Conservation (phyloP, 2,888 invertebrate genomes). For the Sinohyriopsis cumingii region DNA sequence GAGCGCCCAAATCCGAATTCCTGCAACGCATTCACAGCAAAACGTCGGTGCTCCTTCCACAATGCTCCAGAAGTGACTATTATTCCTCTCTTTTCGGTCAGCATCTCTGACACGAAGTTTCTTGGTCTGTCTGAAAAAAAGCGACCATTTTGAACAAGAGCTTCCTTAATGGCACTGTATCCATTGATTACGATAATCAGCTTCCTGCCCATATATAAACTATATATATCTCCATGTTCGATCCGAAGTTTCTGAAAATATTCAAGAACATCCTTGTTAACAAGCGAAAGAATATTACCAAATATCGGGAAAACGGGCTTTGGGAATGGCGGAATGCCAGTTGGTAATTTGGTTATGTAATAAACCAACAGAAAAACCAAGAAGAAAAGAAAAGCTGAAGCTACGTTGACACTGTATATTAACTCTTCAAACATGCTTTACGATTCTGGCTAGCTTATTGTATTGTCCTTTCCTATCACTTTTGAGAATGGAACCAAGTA, state of each 20-base stretch:
- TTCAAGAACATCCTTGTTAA: slow-evolving; percentile 3
- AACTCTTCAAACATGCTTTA: too few relatives aligned
- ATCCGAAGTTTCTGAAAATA: slow-evolving; percentile 7
- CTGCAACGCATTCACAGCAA: slow-evolving; percentile 13
- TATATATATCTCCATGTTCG: too few relatives aligned
- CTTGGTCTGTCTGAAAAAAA: too few relatives aligned
- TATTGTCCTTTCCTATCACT: too few relatives aligned
- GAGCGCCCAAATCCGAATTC: slow-evolving; percentile 24
- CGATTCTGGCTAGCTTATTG: too few relatives aligned
- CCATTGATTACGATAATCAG: slow-evolving; percentile 21
- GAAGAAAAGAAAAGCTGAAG: too few relatives aligned
- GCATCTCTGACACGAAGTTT: background rate
- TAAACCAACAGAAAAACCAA: too few relatives aligned
- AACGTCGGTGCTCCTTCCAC: slow-evolving; percentile 28
- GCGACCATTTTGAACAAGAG: slow-evolving; percentile 25
- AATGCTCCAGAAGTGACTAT: slow-evolving; percentile 14
- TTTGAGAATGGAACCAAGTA: too few relatives aligned
- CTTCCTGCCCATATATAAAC: slow-evolving; percentile 17
- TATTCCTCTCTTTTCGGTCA: slow-evolving; percentile 4
- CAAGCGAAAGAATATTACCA: slow-evolving; percentile 16
- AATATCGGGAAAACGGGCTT: slow-evolving; percentile 19
- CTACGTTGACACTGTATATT: too few relatives aligned
- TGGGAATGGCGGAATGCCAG: slow-evolving; percentile 20
- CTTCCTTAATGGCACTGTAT: slow-evolving; percentile 16
- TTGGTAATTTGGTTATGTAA: background rate